Evolutionary conservation across 2,888 invertebrate genomes (phyloP), one percentile per base, ranked within the genome.

Genomic region (Hypomecis atomaria): DNA sequence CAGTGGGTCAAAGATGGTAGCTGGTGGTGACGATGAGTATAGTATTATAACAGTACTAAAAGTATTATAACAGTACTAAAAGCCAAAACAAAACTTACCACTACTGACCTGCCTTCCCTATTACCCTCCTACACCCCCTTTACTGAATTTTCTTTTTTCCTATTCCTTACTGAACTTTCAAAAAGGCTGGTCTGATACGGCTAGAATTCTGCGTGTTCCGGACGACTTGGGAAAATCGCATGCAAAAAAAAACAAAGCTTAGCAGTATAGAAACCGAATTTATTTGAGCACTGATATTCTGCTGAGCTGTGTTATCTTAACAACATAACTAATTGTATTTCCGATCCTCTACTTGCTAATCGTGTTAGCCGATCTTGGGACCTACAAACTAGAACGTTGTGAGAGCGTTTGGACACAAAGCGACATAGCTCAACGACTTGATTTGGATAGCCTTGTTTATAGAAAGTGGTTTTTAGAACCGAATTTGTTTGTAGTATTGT

Each of bases 301-400:
- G 23, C 6, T 23, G 44, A 57, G 40, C 40, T 36, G 49, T n/a
- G 62, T 50, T 62, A 57, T 62, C 62, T 34, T 57, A 52, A 57
- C 57, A 38, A 57, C 56, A 42, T 52, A 57, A 52, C 57, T 62
- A 62, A 62, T 57, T 57, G 59, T 57, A 37, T 62, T 57, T 57
- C 57, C 62, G 62, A 57, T 57, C 50, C 56, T 52, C 57, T 33
- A 37, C 10, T 45, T 50, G 8, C 40, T 62, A 57, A 62, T 62
- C 57, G 33, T 38, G 45, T 62, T 52, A 45, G 45, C 45, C 57
- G 47, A 57, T 57, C 57, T 52, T 57, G 36, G 47, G 23, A 36
- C 37, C 34, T 36, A 44, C 45, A 10, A 55, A 55, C 45, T 54
- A 44, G 34, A 43, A 11, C 36, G 7, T 40, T 40, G 23, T n/a